These are phyloP conservation scores for Dynastes tityus DNA, from an alignment of 2,888 invertebrate genomes.

Conservation along the genomic window DNA sequence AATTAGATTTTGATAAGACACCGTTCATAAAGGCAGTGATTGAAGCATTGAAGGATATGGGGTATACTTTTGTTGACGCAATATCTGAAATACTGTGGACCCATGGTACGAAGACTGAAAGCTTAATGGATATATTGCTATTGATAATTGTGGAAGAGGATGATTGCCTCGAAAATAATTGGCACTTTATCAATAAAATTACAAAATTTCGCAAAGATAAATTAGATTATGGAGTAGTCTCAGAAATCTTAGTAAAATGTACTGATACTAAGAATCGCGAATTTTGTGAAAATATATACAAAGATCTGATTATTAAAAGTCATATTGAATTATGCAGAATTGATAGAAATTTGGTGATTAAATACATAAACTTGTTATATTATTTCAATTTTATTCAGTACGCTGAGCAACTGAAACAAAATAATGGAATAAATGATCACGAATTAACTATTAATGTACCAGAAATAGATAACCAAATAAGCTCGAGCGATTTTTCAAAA, in stretches of 20 bases:
- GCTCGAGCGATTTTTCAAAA: neutral
- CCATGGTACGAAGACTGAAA: constrained; percentile 37
- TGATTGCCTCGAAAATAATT: constrained; percentile 46
- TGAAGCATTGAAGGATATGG: constrained; percentile 42
- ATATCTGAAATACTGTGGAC: constrained; percentile 50
- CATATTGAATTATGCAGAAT: constrained; percentile 38
- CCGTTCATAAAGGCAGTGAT: constrained; percentile 47
- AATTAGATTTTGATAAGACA: constrained; percentile 31
- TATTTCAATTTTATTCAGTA: constrained; percentile 28
- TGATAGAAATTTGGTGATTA: constrained; percentile 26
- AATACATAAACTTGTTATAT: constrained; percentile 42
- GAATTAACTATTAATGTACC: neutral
- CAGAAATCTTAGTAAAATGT: constrained; percentile 47
- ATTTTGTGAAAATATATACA: constrained; percentile 47
- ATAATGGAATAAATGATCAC: constrained; percentile 25
- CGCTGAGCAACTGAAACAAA: constrained; percentile 34
- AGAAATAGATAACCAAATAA: neutral
- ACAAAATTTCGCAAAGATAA: constrained; percentile 38
- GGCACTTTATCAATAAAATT: constrained; percentile 50
- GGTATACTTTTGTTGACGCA: constrained; percentile 45
- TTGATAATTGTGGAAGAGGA: constrained; percentile 49
- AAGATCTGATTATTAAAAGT: constrained; percentile 46
- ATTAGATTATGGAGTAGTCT: constrained; percentile 47
- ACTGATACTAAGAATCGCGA: constrained; percentile 5
- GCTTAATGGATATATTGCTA: constrained; percentile 51